phyloP scores from a whole-genome alignment of 1,140 invertebrate genomes.

The Apis dorsata region DNA sequence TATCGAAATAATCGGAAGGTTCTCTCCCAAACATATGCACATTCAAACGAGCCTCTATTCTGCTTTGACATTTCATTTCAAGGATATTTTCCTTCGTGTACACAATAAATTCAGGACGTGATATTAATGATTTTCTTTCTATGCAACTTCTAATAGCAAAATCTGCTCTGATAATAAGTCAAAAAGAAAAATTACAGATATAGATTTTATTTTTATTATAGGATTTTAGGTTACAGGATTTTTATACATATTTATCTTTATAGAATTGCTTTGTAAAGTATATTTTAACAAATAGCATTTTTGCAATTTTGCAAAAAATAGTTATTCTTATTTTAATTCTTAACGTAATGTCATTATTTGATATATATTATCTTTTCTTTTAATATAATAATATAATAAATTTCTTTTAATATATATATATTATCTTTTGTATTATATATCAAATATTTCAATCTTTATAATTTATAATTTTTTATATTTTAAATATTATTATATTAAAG shows the following conservation, averaged over 20 bases:
- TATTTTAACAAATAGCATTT: not conserved
- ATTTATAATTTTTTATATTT: not conserved
- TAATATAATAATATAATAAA: no score
- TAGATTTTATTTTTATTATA: not conserved
- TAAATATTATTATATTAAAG: no score
- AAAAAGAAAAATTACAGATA: not conserved
- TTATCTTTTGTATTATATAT: no score
- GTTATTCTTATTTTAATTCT: no score
- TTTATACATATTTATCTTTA: not conserved
- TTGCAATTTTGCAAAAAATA: no score
- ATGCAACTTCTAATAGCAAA: not conserved
- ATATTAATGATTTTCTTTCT: slow-evolving; percentile 42
- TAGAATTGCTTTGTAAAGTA: not conserved
- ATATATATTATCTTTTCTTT: no score
- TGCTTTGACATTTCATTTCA: slow-evolving; percentile 70
- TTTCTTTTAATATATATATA: no score
- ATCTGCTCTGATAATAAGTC: not conserved
- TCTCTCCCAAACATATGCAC: slow-evolving; percentile 55
- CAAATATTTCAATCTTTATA: no score
- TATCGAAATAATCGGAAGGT: slow-evolving; percentile 61
- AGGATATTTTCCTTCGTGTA: slow-evolving; percentile 68
- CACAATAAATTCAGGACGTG: slow-evolving; percentile 40
- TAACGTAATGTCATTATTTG: no score
- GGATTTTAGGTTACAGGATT: not conserved
- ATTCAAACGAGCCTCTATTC: slow-evolving; percentile 58